phyloP scores from a whole-genome alignment of 2,113 vertebrate species.

The Microtus oregoni region DNA sequence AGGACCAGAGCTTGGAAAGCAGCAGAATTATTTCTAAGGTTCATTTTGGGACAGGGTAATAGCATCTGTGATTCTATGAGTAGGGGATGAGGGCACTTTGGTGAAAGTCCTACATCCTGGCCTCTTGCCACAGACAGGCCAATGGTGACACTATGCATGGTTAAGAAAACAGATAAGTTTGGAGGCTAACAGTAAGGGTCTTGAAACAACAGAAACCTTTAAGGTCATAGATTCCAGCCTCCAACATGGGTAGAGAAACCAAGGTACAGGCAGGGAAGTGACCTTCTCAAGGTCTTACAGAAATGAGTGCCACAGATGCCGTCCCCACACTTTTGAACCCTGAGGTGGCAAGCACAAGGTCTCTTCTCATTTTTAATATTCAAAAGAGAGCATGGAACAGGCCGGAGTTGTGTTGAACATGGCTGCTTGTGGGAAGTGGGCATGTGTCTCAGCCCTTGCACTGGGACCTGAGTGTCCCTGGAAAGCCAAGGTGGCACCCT shows the following conservation, averaged over 20 bases:
- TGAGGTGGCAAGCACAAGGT: not conserved
- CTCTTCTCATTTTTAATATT: not conserved
- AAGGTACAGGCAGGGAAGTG: not conserved
- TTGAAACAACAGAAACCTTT: not conserved
- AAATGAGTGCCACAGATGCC: not conserved
- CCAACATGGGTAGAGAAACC: not conserved
- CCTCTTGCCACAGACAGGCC: not conserved
- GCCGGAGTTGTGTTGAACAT: not conserved
- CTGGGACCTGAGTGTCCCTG: slow-evolving; percentile 13
- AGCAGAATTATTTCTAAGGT: slow-evolving; percentile 25
- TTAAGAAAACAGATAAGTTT: not conserved
- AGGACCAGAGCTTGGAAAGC: not conserved
- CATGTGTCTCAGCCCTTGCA: not conserved
- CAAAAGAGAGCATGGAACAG: not conserved
- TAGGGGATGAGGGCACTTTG: not conserved
- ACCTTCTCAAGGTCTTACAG: not conserved
- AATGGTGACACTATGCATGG: too few species aligned
- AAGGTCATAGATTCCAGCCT: slow-evolving; percentile 16
- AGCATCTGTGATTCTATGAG: not conserved
- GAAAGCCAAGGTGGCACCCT: slow-evolving; percentile 34
- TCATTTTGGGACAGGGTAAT: not conserved
- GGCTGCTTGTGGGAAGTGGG: not conserved
- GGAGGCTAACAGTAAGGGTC: not conserved
- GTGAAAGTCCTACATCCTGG: slow-evolving; percentile 29
- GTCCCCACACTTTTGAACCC: not conserved